A percentile compares a stretch with the other conserved stretches of the same genome.
Conservation (phyloP, 2,113 vertebrate genomes). For the Myocastor coypus region DNA sequence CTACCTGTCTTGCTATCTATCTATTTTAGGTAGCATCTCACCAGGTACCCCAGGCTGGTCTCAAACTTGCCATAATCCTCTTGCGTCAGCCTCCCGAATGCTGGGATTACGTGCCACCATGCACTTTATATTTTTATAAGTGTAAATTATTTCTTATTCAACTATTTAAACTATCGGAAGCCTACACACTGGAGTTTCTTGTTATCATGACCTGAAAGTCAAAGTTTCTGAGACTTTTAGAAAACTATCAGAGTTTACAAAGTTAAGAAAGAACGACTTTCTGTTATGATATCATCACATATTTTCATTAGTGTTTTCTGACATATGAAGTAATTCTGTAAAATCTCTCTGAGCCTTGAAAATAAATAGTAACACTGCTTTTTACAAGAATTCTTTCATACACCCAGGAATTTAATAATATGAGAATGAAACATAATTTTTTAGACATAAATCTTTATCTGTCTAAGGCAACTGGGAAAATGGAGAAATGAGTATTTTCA, state of each 20-base stretch:
- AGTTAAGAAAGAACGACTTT: constrained; percentile 20
- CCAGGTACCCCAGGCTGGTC: background rate
- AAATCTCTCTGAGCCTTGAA: constrained; percentile 47
- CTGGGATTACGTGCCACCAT: background rate
- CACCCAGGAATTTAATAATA: constrained; percentile 36
- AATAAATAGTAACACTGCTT: constrained; percentile 64
- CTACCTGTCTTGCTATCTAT: no score
- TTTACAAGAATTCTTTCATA: constrained; percentile 58
- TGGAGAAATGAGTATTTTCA: constrained; percentile 57
- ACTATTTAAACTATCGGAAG: background rate
- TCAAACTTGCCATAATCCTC: background rate
- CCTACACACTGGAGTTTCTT: background rate
- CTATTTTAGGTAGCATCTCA: background rate
- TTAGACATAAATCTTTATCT: constrained; percentile 65
- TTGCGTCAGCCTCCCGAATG: background rate
- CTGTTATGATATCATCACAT: constrained; percentile 41
- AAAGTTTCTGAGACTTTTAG: background rate
- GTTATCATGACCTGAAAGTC: constrained; percentile 5
- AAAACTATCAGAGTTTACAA: constrained; percentile 47
- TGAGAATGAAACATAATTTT: constrained; percentile 72
- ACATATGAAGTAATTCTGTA: constrained; percentile 50
- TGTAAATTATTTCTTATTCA: constrained; percentile 36
- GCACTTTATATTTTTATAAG: background rate
- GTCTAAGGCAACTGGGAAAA: constrained; percentile 40
- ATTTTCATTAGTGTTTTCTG: constrained; percentile 37